Evolutionary conservation across 2,797 vertebrate species (phyloP).

Genomic region (Coreius guichenoti): DNA sequence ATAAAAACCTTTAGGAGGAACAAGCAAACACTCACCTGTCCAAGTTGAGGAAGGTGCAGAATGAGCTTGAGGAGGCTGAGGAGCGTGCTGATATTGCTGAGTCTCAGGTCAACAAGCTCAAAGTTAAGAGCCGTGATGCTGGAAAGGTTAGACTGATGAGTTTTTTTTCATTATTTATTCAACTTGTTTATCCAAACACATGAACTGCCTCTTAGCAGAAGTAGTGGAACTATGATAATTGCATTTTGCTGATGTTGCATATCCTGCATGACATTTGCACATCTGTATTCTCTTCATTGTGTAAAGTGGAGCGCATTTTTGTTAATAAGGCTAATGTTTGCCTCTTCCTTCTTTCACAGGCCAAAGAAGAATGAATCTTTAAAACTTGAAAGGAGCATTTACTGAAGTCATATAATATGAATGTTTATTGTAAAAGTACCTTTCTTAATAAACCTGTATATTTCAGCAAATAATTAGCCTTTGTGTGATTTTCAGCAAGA

Average conservation of each 20-base stretch:
- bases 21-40: background rate
- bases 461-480: background rate
- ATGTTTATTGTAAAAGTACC: too few species aligned
- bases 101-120: conserved; percentile 36
- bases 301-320: background rate
- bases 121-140: background rate
- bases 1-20: background rate
- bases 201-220: background rate
- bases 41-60: conserved; percentile 35
- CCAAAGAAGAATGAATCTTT: conserved; percentile 7
- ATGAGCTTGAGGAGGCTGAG: conserved; percentile 33
- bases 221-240: background rate
- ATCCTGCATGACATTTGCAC: background rate
- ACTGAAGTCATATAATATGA: conserved; percentile 30
- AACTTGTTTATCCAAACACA: background rate
- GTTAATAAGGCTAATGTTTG: background rate
- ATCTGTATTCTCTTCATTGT: background rate
- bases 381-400: background rate
- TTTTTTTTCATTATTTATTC: background rate
- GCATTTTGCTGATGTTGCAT: background rate
- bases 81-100: conserved; percentile 31
- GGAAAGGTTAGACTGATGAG: conserved; percentile 12
- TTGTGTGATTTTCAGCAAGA: background rate
- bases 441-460: background rate
- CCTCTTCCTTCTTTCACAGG: background rate